Evolutionary conservation across 2,113 vertebrate genomes (phyloP), one percentile per base, ranked within the genome.

Genomic region (Strigops habroptila): DNA sequence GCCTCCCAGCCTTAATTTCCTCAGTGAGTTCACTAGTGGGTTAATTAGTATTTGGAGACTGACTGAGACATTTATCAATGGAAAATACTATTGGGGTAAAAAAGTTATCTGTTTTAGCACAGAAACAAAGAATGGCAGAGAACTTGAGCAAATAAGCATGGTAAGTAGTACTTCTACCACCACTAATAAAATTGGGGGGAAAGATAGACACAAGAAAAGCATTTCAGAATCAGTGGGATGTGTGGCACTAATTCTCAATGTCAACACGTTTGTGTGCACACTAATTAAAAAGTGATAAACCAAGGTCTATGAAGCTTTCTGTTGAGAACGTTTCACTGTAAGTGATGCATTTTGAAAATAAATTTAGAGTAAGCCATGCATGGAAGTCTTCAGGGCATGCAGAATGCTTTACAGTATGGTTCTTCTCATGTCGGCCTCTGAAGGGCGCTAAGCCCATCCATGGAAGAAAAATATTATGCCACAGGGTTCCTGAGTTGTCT

Each of bases 271-370:
- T 84, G n/a, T 62, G 51, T 12, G 3, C 33, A 60, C 24, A 7
- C 4, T 64, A 96, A 95, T 92, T 87, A 94, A 90, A 88, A 85
- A 82, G 77, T 71, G 67, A 82, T 85, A 89, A 94, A 76, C 46
- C 27, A 37, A 75, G 37, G 25, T 39, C 87, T 94, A 1, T 37
- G 69, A 87, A 79, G 39, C 3, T 65, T 88, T 83, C 87, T 9
- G 1, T 4, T 90, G 55, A 89, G 78, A 79, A 79, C 7, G 41
- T 86, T 93, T 73, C 49, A n/a, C 35, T 37, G 70, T 86, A 75
- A 88, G 64, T 63, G 35, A 33, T 82, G 35, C 79, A 68, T 91
- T 93, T 81, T 80, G 49, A 44, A 87, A 91, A 81, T 78, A 89
- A 94, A 92, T 94, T 95, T 80, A 89, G 52, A 87, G 30, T 49